phyloP scores from a whole-genome alignment of 1,140 invertebrate genomes.

The Brachionus manjavacas region DNA sequence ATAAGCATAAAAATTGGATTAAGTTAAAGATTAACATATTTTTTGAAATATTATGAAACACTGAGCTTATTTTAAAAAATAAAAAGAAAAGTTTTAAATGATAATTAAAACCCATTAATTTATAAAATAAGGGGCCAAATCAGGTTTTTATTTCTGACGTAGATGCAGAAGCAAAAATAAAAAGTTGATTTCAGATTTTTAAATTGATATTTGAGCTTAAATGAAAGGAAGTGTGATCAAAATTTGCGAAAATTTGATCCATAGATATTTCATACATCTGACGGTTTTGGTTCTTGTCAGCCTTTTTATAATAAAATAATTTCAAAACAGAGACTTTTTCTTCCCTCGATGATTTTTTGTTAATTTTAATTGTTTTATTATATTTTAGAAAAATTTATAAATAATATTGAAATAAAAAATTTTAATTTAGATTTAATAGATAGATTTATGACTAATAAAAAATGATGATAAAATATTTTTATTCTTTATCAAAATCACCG shows the following conservation, averaged over 20 bases:
- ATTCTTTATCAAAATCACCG: background rate
- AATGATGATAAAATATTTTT: constrained; percentile 1
- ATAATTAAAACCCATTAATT: too few species aligned
- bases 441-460: background rate
- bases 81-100: too few species aligned
- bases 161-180: background rate
- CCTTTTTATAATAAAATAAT: background rate
- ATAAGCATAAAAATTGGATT: too few species aligned
- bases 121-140: background rate
- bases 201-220: background rate
- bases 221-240: background rate
- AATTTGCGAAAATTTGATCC: background rate
- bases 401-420: background rate
- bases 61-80: too few species aligned
- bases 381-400: background rate
- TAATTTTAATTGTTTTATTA: background rate
- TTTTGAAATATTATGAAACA: too few species aligned
- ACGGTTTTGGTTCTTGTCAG: background rate
- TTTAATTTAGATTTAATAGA: background rate
- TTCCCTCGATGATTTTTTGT: too few species aligned
- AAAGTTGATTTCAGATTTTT: background rate
- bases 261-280: background rate
- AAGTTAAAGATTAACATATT: too few species aligned
- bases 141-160: background rate
- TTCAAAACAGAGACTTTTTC: background rate